Evolutionary conservation across 2,797 vertebrate species (phyloP).

Genomic region (Limosa lapponica): DNA sequence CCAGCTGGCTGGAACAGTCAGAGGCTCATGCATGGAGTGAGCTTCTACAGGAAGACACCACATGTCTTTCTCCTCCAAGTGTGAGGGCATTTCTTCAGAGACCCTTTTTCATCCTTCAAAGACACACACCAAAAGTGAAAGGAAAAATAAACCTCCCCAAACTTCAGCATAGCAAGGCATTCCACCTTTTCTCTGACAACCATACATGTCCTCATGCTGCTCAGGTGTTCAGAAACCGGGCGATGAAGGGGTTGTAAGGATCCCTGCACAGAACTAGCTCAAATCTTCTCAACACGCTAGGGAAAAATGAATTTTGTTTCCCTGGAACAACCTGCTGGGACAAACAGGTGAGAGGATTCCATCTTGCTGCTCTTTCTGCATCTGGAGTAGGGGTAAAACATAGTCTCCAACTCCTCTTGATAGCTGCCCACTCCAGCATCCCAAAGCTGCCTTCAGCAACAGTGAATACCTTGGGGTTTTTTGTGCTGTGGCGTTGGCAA

Average conservation of each 20-base stretch:
- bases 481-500: background rate
- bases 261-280: background rate
- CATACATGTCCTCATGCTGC: background rate
- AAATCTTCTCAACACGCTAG: background rate
- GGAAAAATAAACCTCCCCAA: background rate
- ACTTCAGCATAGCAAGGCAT: background rate
- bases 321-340: background rate
- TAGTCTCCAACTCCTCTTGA: background rate
- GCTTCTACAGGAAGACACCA: background rate
- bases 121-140: background rate
- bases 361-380: background rate
- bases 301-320: background rate
- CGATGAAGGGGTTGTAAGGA: background rate
- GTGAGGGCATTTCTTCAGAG: background rate
- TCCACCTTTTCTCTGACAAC: background rate
- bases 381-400: background rate
- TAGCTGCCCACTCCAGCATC: background rate
- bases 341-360: background rate
- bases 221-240: background rate
- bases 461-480: background rate
- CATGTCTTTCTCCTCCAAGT: background rate
- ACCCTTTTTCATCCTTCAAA: background rate
- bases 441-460: background rate
- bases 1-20: background rate
- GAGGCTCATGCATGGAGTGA: background rate